These are phyloP conservation scores for Leucoma salicis DNA, from an alignment of 2,888 invertebrate genomes.

Conservation along the genomic window DNA sequence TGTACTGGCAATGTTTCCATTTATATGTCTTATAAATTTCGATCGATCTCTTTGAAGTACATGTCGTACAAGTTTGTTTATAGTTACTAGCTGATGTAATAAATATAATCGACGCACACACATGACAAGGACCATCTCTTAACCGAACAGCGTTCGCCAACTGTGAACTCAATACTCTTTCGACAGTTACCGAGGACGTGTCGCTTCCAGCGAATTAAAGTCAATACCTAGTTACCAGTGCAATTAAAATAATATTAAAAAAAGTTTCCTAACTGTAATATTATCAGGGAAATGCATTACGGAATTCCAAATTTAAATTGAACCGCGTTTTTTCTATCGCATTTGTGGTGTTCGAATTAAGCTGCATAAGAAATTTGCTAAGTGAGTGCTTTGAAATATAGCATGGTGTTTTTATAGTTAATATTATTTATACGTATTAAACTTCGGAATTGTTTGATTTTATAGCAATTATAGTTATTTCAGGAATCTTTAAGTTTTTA, in stretches of 20 bases:
- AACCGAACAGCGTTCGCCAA: constrained; percentile 61
- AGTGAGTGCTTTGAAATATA: constrained; percentile 53
- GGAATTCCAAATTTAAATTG: constrained; percentile 51
- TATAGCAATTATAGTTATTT: no score
- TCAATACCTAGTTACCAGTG: constrained; percentile 24
- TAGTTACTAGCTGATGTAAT: constrained; percentile 70
- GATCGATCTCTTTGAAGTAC: constrained; percentile 78
- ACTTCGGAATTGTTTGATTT: no score
- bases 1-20: constrained; percentile 37
- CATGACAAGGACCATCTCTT: constrained; percentile 63
- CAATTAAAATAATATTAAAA: constrained; percentile 29
- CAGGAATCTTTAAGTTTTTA: no score
- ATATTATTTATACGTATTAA: no score
- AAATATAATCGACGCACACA: constrained; percentile 78
- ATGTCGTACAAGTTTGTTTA: constrained; percentile 67
- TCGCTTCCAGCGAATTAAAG: constrained; percentile 52
- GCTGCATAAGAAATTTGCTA: constrained; percentile 39
- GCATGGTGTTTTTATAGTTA: constrained; percentile 25
- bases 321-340: constrained; percentile 48
- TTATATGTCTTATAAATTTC: constrained; percentile 61
- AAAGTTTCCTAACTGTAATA: constrained; percentile 20
- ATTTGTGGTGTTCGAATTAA: constrained; percentile 51
- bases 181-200: constrained; percentile 71
- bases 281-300: constrained; percentile 27
- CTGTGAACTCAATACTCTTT: constrained; percentile 72